Base-by-base conservation (phyloP, 2,113 vertebrate genomes). In the Prietella phreatophila region DNA sequence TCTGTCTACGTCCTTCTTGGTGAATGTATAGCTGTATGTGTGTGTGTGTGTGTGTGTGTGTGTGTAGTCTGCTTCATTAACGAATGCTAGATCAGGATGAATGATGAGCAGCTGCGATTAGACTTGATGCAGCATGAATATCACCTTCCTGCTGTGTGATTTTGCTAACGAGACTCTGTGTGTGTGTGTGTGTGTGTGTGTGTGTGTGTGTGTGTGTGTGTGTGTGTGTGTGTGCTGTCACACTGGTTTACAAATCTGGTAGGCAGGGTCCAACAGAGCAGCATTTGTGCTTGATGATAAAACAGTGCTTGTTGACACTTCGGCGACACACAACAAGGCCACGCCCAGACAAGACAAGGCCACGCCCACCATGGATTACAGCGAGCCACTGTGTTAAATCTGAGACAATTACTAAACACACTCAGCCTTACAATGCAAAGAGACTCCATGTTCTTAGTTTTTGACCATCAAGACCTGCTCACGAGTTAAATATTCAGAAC, bases 131-230 rank as follows among this genome's bases (percentile, higher is more conserved):
- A 25, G 60, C 82, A 65, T 84, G 82, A 84, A 84, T 69, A 84
- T 69, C 82, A 84, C 82, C 82, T 84, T 84, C 61, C 82, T 84
- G 82, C 82, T 84, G 61, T 65, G 61, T 20, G 82, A 39, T 27
- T 67, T 30, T 42, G 42, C 61, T 84, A 67, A 84, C 17, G n/a
- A 84, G 82, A 84, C 82, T 67, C 60, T 65, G 42, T 82, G 86
- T 71, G 78, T 69, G 36, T 82, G 58, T 79, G 50, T 19, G 76
- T n/a, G 76, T 33, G 60, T 50, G 58, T 25, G 58, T 42, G 61
- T 80, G 19, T 58, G 39, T 73, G 47, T 81, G 85, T 79, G 53
- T 86, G 73, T 80, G 85, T 65, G 36, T 81, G 76, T 65, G n/a
- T 80, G 75, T 82, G 86, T 71, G 78, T 69, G 36, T 82, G 58